A percentile compares a stretch with the other conserved stretches of the same genome.
phyloP scores from a whole-genome alignment of 2,113 vertebrate species.

The Argyrosomus japonicus region DNA sequence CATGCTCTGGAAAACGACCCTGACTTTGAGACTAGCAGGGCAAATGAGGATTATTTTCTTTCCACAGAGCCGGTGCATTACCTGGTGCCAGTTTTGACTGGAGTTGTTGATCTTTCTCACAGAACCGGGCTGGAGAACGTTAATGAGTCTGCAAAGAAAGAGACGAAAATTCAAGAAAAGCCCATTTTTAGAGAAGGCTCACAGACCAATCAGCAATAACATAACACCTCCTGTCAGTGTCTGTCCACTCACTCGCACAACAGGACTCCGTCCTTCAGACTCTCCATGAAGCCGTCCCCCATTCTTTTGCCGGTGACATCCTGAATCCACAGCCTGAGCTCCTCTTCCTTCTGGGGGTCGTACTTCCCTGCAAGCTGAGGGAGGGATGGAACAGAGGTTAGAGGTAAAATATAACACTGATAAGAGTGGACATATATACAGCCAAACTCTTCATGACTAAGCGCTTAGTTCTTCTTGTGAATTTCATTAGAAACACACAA shows the following conservation, averaged over 20 bases:
- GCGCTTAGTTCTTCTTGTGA: no score
- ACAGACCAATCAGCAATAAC: background rate
- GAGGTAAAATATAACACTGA: conserved; percentile 5
- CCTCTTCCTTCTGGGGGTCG: conserved; percentile 90
- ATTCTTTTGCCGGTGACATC: conserved; percentile 87
- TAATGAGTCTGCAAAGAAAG: conserved; percentile 88
- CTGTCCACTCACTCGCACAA: conserved; percentile 90
- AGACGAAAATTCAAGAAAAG: background rate
- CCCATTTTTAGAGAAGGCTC: background rate
- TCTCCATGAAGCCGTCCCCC: conserved; percentile 93
- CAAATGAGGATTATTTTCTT: background rate
- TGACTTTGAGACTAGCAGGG: background rate
- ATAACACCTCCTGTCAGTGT: background rate
- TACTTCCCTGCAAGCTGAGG: conserved; percentile 94
- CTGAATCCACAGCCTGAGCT: conserved; percentile 92
- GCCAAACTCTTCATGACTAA: no score
- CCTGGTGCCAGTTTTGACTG: conserved; percentile 96
- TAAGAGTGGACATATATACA: no score
- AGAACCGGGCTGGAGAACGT: conserved; percentile 92
- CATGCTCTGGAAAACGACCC: conserved; percentile 7
- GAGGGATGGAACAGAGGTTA: conserved; percentile 33
- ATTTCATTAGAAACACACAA: background rate
- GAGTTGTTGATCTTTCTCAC: conserved; percentile 91
- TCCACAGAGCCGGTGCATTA: conserved; percentile 58
- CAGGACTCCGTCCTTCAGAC: conserved; percentile 92